Base-by-base conservation (phyloP, 2,888 invertebrate species). In the Pyrgus malvae region DNA sequence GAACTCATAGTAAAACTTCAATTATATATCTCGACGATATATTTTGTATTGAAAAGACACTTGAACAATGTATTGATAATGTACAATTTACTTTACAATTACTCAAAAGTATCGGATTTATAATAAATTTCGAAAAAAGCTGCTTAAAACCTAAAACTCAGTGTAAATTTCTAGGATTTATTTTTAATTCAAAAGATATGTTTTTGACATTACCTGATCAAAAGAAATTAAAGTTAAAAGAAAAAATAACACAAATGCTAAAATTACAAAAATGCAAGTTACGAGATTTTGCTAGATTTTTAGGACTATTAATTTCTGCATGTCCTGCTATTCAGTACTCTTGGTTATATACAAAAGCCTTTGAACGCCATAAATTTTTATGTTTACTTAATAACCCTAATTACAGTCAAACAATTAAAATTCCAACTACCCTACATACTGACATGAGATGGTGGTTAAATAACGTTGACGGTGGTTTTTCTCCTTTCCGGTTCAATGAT, bases 291-390 rank as follows among this genome's bases (percentile, higher is more conserved):
- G 45, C 60, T 4, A 33, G 17, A 25, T 44, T 54, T 2, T 12
- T 57, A 2, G 57, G 56, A 3, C 3, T 29, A 6, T 16, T 60
- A 2, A 35, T 48, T 1, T 44, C 57, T 4, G 55, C 49, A 1
- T 60, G 60, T 21, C 57, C 60, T 23, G 58, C 58, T 2, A 27
- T 58, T n/a, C 27, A 42, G 3, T 61, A 58, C 19, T 44, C 55
- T 1, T 60, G 57, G 56, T 3, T 56, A 5, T 56, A 58, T 27
- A 60, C 57, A 3, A 57, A 57, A 38, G 14, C 2, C 2, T 38
- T 60, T 4, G 56, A 60, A 44, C 4, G 38, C 2, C 21, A 25
- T 12, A 55, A 48, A 25, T 48, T 23, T 27, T 21, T 12, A 8
- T 9, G n/a, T 41, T 16, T 54, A 17, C 3, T 25, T 9, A 9